Conservation (phyloP, 2,113 vertebrate species). For the Sialia sialis region DNA sequence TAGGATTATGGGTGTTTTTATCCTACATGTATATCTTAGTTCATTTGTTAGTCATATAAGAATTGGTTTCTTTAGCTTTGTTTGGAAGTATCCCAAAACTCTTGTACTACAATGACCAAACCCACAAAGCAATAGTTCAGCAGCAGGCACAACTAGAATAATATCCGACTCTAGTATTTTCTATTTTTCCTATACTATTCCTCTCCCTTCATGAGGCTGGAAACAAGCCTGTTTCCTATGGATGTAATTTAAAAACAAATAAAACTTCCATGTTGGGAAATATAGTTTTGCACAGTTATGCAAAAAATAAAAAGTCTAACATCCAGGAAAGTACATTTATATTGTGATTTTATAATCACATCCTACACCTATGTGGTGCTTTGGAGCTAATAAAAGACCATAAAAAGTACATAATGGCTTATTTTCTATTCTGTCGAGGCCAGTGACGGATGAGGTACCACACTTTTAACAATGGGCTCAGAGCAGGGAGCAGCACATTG, state of each 20-base stretch:
- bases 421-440: neutral
- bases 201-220: neutral
- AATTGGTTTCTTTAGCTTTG: slow-evolving; percentile 22
- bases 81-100: slow-evolving; percentile 34
- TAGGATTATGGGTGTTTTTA: neutral
- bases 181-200: neutral
- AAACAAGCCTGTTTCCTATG: slow-evolving; percentile 26
- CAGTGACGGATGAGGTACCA: neutral
- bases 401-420: neutral
- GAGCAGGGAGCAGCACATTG: neutral
- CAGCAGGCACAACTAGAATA: neutral
- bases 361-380: neutral
- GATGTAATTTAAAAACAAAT: slow-evolving; percentile 42
- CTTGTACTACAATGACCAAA: slow-evolving; percentile 16
- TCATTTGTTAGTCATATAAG: slow-evolving; percentile 38
- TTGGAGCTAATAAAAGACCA: neutral
- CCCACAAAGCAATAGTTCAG: slow-evolving; percentile 36
- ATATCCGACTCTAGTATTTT: neutral
- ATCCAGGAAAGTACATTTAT: neutral
- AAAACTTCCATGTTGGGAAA: slow-evolving; percentile 30
- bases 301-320: neutral
- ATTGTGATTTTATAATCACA: slow-evolving; percentile 3
- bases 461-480: neutral
- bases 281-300: neutral
- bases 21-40: slow-evolving; percentile 11